Percentiles rank a stretch among this genome's conserved stretches.
Evolutionary conservation across 2,797 vertebrate species (phyloP).

Genomic region (Myotis daubentonii): DNA sequence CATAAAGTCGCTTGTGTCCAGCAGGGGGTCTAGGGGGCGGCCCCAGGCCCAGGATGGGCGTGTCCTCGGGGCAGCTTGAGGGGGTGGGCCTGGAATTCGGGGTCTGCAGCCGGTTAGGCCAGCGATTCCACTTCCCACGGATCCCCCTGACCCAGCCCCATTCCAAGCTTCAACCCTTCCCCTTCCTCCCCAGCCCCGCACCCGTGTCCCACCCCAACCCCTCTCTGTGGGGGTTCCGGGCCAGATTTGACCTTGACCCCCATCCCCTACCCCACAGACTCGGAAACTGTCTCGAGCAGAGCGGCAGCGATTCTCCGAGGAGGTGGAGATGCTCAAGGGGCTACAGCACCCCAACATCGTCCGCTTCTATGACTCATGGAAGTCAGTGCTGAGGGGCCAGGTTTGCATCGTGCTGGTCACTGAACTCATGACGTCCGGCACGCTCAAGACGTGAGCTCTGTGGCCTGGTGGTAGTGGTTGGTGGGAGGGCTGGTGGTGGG

Average conservation of each 20-base stretch:
- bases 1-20: conserved; percentile 79
- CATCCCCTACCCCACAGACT: conserved; percentile 86
- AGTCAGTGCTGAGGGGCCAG: conserved; percentile 94
- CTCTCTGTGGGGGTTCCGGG: neutral
- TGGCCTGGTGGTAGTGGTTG: neutral
- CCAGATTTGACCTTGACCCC: fast-evolving
- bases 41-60: neutral
- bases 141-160: neutral
- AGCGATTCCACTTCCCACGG: neutral
- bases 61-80: neutral
- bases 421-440: conserved; percentile 98
- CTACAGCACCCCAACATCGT: conserved; percentile 99
- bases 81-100: neutral
- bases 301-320: conserved; percentile 96
- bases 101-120: neutral
- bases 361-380: conserved; percentile 99
- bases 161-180: neutral
- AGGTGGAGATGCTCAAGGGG: conserved; percentile 99
- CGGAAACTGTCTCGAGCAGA: conserved; percentile 95
- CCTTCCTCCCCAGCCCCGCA: neutral
- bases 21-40: conserved; percentile 2
- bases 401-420: conserved; percentile 97
- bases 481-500: neutral
- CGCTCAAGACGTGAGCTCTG: conserved; percentile 95
- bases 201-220: neutral